Evolutionary conservation across 2,888 invertebrate species (phyloP).

Genomic region (Erynnis tages): DNA sequence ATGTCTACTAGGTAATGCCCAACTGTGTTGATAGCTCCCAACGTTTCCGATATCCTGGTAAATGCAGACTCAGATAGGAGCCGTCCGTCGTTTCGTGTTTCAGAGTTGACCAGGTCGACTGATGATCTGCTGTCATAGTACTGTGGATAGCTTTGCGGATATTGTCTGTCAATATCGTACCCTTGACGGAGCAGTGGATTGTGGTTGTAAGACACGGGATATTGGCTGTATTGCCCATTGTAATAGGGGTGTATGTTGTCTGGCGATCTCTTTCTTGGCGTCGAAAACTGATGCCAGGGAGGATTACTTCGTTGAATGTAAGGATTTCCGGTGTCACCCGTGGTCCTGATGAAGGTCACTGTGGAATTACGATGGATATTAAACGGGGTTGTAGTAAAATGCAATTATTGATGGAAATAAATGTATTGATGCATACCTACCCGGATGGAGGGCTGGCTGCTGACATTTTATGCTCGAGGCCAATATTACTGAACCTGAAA

Average conservation of each 20-base stretch:
- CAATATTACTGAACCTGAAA: constrained; percentile 62
- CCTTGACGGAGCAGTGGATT: constrained; percentile 39
- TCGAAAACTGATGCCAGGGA: constrained; percentile 67
- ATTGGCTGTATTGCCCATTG: constrained; percentile 33
- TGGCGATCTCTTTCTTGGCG: constrained; percentile 68
- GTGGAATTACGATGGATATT: constrained; percentile 38
- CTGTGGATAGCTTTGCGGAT: constrained; percentile 40
- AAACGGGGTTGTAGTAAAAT: constrained; percentile 5
- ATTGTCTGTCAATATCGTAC: constrained; percentile 20
- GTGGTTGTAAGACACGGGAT: constrained; percentile 42
- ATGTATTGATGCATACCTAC: constrained; percentile 77
- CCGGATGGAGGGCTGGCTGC: constrained; percentile 63
- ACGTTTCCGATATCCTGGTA: constrained; percentile 83
- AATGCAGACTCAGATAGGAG: constrained; percentile 83
- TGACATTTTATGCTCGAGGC: constrained; percentile 54
- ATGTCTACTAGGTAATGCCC: constrained; percentile 93
- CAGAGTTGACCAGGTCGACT: constrained; percentile 47
- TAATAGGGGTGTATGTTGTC: constrained; percentile 46
- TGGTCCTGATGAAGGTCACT: constrained; percentile 57
- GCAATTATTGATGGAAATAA: constrained; percentile 18
- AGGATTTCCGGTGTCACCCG: constrained; percentile 53
- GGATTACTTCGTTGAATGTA: constrained; percentile 56
- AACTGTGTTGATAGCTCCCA: constrained; percentile 92
- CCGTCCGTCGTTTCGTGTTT: constrained; percentile 69
- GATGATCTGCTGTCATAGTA: constrained; percentile 52